phyloP scores from a whole-genome alignment of 2,113 vertebrate species.

The Actenoides lindsayi region DNA sequence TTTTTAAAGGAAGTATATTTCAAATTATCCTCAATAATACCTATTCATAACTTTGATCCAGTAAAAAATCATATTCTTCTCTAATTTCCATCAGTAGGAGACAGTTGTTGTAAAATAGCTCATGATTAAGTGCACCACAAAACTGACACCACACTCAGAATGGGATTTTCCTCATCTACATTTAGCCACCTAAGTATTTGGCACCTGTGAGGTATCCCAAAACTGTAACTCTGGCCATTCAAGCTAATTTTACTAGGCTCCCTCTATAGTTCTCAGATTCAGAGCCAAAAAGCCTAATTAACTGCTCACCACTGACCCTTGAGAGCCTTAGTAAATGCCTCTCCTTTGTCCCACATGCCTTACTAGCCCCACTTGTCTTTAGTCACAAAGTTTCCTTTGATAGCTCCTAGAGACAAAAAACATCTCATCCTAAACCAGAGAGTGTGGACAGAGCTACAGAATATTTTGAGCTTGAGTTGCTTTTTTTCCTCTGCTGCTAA shows the following conservation, averaged over 20 bases:
- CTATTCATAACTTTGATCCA: background rate
- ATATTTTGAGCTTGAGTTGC: background rate
- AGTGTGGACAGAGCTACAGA: background rate
- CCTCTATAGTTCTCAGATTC: background rate
- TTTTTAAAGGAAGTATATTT: background rate
- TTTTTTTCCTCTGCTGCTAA: background rate
- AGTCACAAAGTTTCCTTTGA: background rate
- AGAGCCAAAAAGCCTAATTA: background rate
- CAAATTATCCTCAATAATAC: background rate
- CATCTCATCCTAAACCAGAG: background rate
- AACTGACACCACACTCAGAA: background rate
- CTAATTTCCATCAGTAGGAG: background rate
- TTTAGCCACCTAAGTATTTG: background rate
- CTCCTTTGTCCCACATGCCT: background rate
- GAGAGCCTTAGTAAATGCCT: background rate
- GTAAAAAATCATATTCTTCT: background rate
- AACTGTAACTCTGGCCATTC: background rate
- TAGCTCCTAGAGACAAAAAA: background rate
- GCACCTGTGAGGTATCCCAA: background rate
- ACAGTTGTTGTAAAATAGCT: background rate
- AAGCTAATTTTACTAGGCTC: background rate
- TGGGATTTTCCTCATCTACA: background rate
- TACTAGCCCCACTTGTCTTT: background rate
- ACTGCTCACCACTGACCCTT: background rate
- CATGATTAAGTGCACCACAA: background rate